Base-by-base conservation (phyloP, 2,797 vertebrate genomes). In the Sylvia borin region DNA sequence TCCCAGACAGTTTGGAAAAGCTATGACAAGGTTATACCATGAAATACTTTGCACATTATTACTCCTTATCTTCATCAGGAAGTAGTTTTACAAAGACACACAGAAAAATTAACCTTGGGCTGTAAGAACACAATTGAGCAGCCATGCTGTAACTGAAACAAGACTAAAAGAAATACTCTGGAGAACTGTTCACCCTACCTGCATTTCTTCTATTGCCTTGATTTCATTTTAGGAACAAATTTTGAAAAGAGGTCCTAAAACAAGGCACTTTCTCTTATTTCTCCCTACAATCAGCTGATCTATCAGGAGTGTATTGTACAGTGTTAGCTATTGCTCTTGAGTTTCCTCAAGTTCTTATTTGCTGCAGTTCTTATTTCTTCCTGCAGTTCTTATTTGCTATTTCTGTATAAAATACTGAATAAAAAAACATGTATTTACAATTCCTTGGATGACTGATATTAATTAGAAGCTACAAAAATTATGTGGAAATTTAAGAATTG, bases 81-180 rank as follows among this genome's bases (percentile, higher is more conserved):
- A 55, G 16, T 11, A 79, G 58, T 47, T 90, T 48, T 66, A 64
- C 34, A 81, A 68, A 94, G 54, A 54, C 38, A 72, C 25, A 74
- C 4, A 78, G 34, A 85, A 85, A 93, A 94, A 92, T 87, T 85
- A 68, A 65, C 67, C n/a, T 20, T 58, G 34, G 27, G 34, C 54
- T 47, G 2, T 12, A 61, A 34, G 48, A 64, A n/a, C 17, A 81
- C 21, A 61, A 38, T 0, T 47, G 62, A 80, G 80, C 31, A 79
- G 27, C 26, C 51, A 25, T 32, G 61, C 27, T 53, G 1, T 9
- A 53, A 42, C 3, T 68, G 34, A 79, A 85, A 91, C 14, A 47
- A 71, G 32, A 76, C 24, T 42, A 32, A 34, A 88, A 62, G 1
- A 84, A 89, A 79, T 15, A 26, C 12, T 32, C 13, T 1, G 9